A percentile compares a stretch with the other conserved stretches of the same genome.
Conservation (phyloP, 2,888 invertebrate genomes). For the Oligia fasciuncula region DNA sequence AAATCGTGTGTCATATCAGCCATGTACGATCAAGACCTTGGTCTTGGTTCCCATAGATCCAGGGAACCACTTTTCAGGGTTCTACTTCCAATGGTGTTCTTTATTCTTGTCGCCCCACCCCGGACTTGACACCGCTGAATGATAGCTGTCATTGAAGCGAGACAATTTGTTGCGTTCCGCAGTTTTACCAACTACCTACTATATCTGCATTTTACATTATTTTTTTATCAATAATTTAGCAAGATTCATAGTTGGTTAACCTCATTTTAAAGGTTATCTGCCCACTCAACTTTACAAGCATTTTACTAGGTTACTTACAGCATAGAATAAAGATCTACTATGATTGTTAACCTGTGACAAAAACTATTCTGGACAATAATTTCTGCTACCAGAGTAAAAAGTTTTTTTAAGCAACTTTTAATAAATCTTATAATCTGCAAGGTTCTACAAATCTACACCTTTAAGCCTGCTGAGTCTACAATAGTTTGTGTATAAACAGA, state of each 20-base stretch:
- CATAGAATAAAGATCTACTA: not conserved
- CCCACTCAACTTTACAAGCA: slow-evolving; percentile 40
- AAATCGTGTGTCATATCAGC: slow-evolving; percentile 69
- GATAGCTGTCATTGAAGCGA: slow-evolving; percentile 83
- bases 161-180: slow-evolving; percentile 81
- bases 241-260: slow-evolving; percentile 64
- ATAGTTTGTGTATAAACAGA: not conserved
- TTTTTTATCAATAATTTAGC: slow-evolving; percentile 63
- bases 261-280: slow-evolving; percentile 55
- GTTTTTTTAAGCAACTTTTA: not conserved
- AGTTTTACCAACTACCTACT: slow-evolving; percentile 69
- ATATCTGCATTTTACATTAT: slow-evolving; percentile 59
- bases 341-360: not conserved
- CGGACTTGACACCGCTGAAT: slow-evolving; percentile 80
- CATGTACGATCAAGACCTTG: slow-evolving; percentile 51
- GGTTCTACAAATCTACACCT: not conserved
- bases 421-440: not conserved
- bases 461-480: not conserved
- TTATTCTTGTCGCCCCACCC: slow-evolving; percentile 86
- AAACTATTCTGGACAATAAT: not conserved
- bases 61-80: slow-evolving; percentile 51
- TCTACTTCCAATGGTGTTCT: slow-evolving; percentile 70
- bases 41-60: slow-evolving; percentile 38
- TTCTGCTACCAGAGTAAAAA: not conserved
- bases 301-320: slow-evolving; percentile 10